Conservation (phyloP, 2,888 invertebrate species). For the Allygus modestus region DNA sequence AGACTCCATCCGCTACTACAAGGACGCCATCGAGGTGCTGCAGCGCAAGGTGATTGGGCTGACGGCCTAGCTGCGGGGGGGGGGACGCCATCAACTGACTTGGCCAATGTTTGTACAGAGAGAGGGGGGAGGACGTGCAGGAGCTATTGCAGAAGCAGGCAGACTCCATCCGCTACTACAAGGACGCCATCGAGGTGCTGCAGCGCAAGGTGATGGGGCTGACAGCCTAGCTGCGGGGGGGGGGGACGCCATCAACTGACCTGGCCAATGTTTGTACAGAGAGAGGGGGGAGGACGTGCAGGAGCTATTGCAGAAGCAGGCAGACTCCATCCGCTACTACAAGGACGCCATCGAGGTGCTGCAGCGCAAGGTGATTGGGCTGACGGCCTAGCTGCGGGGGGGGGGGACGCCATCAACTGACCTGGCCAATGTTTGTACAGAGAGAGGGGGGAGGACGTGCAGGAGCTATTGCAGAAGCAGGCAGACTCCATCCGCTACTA, state of each 20-base stretch:
- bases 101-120: slow-evolving; percentile 69
- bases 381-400: slow-evolving; percentile 67
- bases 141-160: slow-evolving; percentile 85
- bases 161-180: slow-evolving; percentile 82
- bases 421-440: slow-evolving; percentile 66
- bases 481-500: slow-evolving; percentile 84
- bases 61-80: slow-evolving; percentile 67
- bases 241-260: slow-evolving; percentile 58
- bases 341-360: slow-evolving; percentile 82
- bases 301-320: slow-evolving; percentile 84
- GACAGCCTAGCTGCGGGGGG: slow-evolving; percentile 67
- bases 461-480: slow-evolving; percentile 83
- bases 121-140: slow-evolving; percentile 76
- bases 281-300: slow-evolving; percentile 76
- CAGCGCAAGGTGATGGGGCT: slow-evolving; percentile 80
- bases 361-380: slow-evolving; percentile 80
- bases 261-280: slow-evolving; percentile 66
- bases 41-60: slow-evolving; percentile 80
- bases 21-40: slow-evolving; percentile 82
- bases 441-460: slow-evolving; percentile 75
- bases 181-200: slow-evolving; percentile 82
- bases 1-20: slow-evolving; percentile 82
- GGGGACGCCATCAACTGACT: slow-evolving; percentile 57
- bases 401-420: slow-evolving; percentile 60
- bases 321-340: slow-evolving; percentile 83